Evolutionary conservation across 2,113 vertebrate genomes (phyloP).

Genomic region (Sigmodon hispidus): DNA sequence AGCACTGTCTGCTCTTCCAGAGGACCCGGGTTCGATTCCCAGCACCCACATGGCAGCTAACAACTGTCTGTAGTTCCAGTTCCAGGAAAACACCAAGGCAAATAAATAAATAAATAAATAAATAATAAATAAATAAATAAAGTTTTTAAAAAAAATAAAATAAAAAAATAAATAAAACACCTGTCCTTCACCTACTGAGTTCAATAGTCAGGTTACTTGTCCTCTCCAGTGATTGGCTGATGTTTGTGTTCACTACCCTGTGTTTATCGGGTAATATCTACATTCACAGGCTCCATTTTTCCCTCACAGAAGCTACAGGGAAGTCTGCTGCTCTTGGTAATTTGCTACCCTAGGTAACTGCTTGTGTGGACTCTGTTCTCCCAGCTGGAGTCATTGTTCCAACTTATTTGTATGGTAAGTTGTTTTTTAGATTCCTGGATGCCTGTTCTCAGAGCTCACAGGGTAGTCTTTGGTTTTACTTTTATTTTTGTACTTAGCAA

Average conservation of each 20-base stretch:
- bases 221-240: neutral
- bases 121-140: no score
- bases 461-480: conserved; percentile 55
- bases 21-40: no score
- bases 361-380: conserved; percentile 16
- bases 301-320: conserved; percentile 1
- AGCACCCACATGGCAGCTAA: no score
- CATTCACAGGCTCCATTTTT: neutral
- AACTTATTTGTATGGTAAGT: neutral
- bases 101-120: no score
- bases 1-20: no score
- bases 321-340: neutral
- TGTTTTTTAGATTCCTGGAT: conserved; percentile 55
- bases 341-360: neutral
- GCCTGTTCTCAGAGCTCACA: conserved; percentile 34
- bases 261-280: neutral
- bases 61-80: no score
- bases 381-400: conserved; percentile 36
- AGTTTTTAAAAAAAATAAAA: no score
- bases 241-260: neutral
- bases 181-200: neutral
- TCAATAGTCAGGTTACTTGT: neutral
- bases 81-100: no score
- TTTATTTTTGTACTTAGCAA: conserved; percentile 48
- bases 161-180: no score